Conservation (phyloP, 2,113 vertebrate genomes). For the Ivindomyrus marchei region DNA sequence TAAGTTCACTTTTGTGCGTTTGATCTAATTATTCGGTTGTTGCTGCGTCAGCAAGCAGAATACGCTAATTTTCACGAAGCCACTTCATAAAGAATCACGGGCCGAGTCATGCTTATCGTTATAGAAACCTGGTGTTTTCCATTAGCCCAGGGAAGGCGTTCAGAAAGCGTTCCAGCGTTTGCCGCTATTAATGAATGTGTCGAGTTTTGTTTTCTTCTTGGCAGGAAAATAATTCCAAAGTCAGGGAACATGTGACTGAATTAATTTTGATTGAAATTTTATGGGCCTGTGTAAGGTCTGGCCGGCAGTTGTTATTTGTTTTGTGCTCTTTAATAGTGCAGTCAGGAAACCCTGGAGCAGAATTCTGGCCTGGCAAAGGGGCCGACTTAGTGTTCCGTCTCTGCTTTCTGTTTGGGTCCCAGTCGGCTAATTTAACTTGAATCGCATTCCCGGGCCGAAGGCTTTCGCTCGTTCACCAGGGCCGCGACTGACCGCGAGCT, state of each 20-base stretch:
- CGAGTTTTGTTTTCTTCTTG: conserved; percentile 18
- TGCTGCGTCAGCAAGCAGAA: background rate
- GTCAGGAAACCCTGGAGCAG: conserved; percentile 32
- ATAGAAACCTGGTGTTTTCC: conserved; percentile 8
- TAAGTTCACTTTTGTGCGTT: background rate
- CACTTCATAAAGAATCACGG: background rate
- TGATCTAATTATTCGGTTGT: background rate
- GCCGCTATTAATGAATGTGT: conserved; percentile 8
- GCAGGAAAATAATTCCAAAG: conserved; percentile 6
- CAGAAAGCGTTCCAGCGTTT: conserved; percentile 6
- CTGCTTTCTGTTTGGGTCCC: conserved; percentile 5
- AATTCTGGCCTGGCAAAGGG: conserved; percentile 40
- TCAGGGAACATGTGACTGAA: conserved; percentile 25
- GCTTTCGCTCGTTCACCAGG: background rate
- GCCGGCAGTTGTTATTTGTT: conserved; percentile 43
- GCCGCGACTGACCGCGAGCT: background rate
- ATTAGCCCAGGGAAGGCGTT: background rate
- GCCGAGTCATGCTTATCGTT: background rate
- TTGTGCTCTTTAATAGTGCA: conserved; percentile 42
- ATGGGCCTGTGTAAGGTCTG: conserved; percentile 30
- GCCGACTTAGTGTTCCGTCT: background rate
- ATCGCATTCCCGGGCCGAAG: background rate
- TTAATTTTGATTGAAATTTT: conserved; percentile 39
- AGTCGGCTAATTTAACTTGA: conserved; percentile 12
- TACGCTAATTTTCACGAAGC: background rate